A percentile compares a stretch with the other conserved stretches of the same genome.
Evolutionary conservation across 2,113 vertebrate species (phyloP).

Genomic region (Vidua chalybeata): DNA sequence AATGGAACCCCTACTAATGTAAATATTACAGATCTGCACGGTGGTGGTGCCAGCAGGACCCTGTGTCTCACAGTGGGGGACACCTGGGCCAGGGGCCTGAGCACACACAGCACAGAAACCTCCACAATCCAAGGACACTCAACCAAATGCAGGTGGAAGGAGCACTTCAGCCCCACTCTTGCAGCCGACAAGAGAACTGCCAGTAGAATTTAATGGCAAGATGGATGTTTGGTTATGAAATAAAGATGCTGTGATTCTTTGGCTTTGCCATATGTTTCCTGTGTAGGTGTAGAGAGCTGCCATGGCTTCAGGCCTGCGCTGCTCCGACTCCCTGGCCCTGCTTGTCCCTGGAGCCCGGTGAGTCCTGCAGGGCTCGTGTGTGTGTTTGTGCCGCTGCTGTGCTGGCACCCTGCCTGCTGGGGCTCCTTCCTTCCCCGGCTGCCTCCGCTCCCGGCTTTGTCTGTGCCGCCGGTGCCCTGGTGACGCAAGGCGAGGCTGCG

Average conservation of each 20-base stretch:
- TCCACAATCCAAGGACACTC: not conserved
- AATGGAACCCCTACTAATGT: not conserved
- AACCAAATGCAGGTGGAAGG: not conserved
- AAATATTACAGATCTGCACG: fast-evolving
- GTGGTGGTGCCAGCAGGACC: not conserved
- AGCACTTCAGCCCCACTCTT: not conserved
- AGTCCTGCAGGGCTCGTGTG: not conserved
- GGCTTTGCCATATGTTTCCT: not conserved
- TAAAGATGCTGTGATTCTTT: not conserved
- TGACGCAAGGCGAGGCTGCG: not conserved
- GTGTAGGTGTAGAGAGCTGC: not conserved
- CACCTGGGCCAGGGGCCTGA: not conserved
- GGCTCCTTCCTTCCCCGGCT: not conserved
- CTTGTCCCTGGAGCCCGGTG: not conserved
- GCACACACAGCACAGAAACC: not conserved
- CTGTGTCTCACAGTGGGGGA: fast-evolving
- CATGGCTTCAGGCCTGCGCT: fast-evolving
- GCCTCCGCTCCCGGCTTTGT: not conserved
- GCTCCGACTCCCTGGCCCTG: not conserved
- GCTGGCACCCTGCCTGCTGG: not conserved
- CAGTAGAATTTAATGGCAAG: not conserved
- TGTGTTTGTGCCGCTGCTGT: not conserved
- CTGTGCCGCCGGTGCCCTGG: not conserved
- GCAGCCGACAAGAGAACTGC: not conserved
- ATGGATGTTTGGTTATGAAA: not conserved